These are phyloP conservation scores for Chamaea fasciata DNA, from an alignment of 2,113 vertebrate species.

Conservation along the genomic window DNA sequence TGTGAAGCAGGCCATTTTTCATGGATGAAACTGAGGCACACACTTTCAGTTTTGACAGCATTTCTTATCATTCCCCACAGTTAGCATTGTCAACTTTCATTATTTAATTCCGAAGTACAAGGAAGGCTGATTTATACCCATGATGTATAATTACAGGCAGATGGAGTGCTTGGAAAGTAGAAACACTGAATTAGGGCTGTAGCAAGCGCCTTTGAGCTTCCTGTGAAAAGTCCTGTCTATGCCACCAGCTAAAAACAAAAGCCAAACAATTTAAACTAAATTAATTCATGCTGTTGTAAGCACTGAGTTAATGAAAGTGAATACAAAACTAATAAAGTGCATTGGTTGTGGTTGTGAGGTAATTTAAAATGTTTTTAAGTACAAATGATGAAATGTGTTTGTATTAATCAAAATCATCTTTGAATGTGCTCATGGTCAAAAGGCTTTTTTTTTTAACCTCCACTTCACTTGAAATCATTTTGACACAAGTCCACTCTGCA, in stretches of 20 bases:
- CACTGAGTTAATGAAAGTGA: background rate
- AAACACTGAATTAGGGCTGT: conserved; percentile 23
- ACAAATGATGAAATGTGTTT: conserved; percentile 51
- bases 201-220: background rate
- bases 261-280: background rate
- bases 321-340: conserved; percentile 19
- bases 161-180: conserved; percentile 13
- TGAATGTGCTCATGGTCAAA: conserved; percentile 36
- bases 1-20: conserved; percentile 55
- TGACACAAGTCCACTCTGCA: conserved; percentile 46
- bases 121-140: conserved; percentile 48
- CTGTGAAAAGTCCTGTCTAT: background rate
- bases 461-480: conserved; percentile 58
- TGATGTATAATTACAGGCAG: conserved; percentile 47
- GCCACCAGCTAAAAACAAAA: conserved; percentile 33
- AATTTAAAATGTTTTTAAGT: conserved; percentile 36
- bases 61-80: conserved; percentile 52
- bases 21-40: conserved; percentile 50
- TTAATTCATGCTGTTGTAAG: background rate
- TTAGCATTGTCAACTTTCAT: conserved; percentile 47
- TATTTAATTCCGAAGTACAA: conserved; percentile 61
- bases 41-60: conserved; percentile 30
- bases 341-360: background rate
- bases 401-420: conserved; percentile 60
- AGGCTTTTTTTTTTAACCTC: conserved; percentile 30